A percentile compares a stretch with the other conserved stretches of the same genome.
These are phyloP conservation scores for Caenorhabditis inopinata DNA, from an alignment of 1,140 invertebrate species.

Conservation along the genomic window DNA sequence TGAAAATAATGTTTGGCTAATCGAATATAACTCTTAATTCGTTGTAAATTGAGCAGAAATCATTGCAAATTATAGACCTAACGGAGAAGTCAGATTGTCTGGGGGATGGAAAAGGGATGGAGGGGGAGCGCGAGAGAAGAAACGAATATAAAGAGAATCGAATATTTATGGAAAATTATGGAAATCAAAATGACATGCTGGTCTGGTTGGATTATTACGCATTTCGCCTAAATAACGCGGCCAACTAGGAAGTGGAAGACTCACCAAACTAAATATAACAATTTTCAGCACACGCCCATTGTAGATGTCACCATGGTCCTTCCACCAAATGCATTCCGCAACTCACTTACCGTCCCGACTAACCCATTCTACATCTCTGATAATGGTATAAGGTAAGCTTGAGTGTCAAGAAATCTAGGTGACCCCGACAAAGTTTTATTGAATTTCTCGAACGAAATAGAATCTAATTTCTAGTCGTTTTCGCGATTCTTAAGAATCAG, in stretches of 20 bases:
- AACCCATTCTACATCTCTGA: slow-evolving; percentile 4
- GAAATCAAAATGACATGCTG: slow-evolving; percentile 7
- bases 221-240: background rate
- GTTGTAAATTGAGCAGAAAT: no score
- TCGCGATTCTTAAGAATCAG: no score
- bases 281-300: background rate
- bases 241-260: no score
- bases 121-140: background rate
- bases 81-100: no score
- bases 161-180: slow-evolving; percentile 19
- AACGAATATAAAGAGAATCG: background rate
- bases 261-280: background rate
- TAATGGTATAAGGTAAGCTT: slow-evolving; percentile 5
- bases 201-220: background rate
- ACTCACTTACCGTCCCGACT: background rate
- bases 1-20: background rate
- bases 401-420: no score
- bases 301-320: background rate
- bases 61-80: no score
- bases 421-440: no score
- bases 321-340: background rate
- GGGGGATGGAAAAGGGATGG: no score
- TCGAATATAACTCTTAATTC: background rate
- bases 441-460: no score
- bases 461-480: no score